Conservation (phyloP, 2,113 vertebrate genomes). For the Callocephalon fimbriatum region DNA sequence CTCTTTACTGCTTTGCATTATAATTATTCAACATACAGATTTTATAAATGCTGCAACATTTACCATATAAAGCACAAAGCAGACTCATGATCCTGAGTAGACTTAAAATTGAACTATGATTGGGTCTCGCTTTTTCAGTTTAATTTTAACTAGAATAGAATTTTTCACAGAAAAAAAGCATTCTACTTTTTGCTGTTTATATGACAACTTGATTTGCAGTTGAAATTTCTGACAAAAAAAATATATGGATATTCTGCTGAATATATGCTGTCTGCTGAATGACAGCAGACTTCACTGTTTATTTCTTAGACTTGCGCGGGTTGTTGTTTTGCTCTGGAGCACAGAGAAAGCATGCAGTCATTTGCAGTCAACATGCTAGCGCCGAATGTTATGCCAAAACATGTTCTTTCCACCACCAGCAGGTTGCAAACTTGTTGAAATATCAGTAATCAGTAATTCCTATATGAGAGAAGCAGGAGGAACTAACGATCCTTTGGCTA, state of each 20-base stretch:
- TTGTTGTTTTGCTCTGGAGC: not conserved
- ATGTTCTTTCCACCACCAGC: not conserved
- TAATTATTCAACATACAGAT: not conserved
- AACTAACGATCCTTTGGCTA: not conserved
- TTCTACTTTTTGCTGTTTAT: not conserved
- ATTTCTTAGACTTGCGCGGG: not conserved
- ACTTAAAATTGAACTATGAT: not conserved
- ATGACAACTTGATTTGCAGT: not conserved
- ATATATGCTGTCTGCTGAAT: not conserved
- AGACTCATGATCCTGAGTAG: not conserved
- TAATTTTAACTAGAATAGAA: not conserved
- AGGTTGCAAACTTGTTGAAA: not conserved
- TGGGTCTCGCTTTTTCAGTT: not conserved
- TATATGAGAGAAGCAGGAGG: not conserved
- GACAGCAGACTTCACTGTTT: not conserved
- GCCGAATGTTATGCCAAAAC: not conserved
- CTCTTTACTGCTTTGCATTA: not conserved
- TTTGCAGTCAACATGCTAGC: not conserved
- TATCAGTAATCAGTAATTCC: not conserved
- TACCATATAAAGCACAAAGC: not conserved
- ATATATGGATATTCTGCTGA: not conserved
- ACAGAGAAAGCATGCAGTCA: not conserved
- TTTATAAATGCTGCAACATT: not conserved
- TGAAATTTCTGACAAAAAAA: not conserved
- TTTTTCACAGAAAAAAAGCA: not conserved